Percentiles rank a stretch among this genome's conserved stretches.
Conservation (phyloP, 2,888 invertebrate genomes). For the Endomychus coccineus region DNA sequence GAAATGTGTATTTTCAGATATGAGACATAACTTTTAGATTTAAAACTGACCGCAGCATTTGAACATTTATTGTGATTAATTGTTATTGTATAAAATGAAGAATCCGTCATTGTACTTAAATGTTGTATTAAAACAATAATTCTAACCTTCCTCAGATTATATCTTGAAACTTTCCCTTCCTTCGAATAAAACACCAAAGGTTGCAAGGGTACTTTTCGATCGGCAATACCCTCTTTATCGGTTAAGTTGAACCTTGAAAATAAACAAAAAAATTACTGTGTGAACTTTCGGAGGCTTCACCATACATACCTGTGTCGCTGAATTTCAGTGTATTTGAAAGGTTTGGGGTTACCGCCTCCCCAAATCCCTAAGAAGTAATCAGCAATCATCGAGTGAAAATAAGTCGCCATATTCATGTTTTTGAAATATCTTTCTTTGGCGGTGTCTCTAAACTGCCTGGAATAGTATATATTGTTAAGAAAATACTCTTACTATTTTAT, state of each 20-base stretch:
- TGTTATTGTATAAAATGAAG: too few species aligned
- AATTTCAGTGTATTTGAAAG: constrained; percentile 94
- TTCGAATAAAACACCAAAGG: constrained; percentile 86
- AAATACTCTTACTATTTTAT: too few species aligned
- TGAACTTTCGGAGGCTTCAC: background rate
- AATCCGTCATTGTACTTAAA: too few species aligned
- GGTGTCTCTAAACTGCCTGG: constrained; percentile 85
- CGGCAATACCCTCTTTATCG: constrained; percentile 83
- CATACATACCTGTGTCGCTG: constrained; percentile 64
- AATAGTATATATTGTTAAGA: constrained; percentile 15
- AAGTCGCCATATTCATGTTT: constrained; percentile 93
- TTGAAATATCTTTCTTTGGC: constrained; percentile 94
- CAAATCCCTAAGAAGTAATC: constrained; percentile 97
- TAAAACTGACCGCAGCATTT: too few species aligned
- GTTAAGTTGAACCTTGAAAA: constrained; percentile 71
- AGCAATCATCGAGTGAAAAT: constrained; percentile 95
- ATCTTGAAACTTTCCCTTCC: constrained; percentile 81
- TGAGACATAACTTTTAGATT: too few species aligned
- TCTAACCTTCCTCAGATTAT: constrained; percentile 85
- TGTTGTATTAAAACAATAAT: background rate
- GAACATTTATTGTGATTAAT: too few species aligned
- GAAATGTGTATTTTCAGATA: too few species aligned
- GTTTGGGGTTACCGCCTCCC: constrained; percentile 92
- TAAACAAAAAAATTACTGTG: constrained; percentile 9
- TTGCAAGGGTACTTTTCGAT: constrained; percentile 91